Percentiles rank a stretch among this genome's conserved stretches.
Conservation (phyloP, 2,888 invertebrate species). For the Leptarthrus brevirostris region DNA sequence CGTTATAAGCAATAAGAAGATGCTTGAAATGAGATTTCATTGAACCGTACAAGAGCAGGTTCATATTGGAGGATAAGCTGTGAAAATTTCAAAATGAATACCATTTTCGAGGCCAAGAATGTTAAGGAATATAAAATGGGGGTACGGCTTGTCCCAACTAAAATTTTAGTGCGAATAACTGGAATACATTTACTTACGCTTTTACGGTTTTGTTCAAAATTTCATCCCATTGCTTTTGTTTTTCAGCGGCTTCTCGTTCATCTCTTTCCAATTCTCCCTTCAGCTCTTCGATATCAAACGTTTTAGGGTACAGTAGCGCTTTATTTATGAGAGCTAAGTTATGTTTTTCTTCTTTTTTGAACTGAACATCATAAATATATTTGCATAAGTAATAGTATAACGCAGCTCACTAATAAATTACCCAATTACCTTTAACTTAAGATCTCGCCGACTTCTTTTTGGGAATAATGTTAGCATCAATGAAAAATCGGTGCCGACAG, state of each 20-base stretch:
- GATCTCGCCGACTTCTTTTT: conserved; percentile 79
- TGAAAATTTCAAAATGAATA: too few species aligned
- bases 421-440: conserved; percentile 86
- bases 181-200: conserved; percentile 10
- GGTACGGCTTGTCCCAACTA: too few species aligned
- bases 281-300: conserved; percentile 75
- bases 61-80: too few species aligned
- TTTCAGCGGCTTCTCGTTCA: conserved; percentile 64
- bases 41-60: too few species aligned
- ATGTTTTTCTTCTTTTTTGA: conserved; percentile 88
- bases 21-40: too few species aligned
- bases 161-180: too few species aligned
- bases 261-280: conserved; percentile 70
- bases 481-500: conserved; percentile 92
- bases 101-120: too few species aligned
- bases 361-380: conserved; percentile 70
- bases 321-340: conserved; percentile 81
- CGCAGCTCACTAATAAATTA: too few species aligned
- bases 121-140: too few species aligned
- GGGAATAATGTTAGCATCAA: conserved; percentile 88
- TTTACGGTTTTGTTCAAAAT: conserved; percentile 54
- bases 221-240: conserved; percentile 58
- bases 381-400: too few species aligned
- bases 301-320: conserved; percentile 76
- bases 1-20: too few species aligned